Evolutionary conservation across 2,113 vertebrate species (phyloP).

Genomic region (Callaeas wilsoni): DNA sequence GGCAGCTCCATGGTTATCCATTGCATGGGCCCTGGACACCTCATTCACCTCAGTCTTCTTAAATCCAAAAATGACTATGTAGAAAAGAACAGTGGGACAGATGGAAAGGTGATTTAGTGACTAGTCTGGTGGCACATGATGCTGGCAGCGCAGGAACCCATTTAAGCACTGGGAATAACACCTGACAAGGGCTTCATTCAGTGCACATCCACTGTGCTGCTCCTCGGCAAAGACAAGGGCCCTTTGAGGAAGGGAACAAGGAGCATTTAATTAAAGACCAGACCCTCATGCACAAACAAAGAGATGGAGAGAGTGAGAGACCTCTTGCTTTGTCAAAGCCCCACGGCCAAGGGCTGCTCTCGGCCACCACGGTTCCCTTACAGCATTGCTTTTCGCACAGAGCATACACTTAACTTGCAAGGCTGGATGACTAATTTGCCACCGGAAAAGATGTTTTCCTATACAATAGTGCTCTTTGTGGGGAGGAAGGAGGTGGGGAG

Average conservation of each 20-base stretch:
- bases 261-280: not conserved
- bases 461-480: not conserved
- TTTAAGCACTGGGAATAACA: not conserved
- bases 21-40: not conserved
- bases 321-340: not conserved
- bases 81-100: not conserved
- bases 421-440: not conserved
- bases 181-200: not conserved
- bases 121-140: not conserved
- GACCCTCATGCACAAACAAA: not conserved
- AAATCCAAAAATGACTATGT: not conserved
- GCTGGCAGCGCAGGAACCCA: not conserved
- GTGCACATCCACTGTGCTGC: not conserved
- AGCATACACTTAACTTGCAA: not conserved
- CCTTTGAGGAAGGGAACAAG: not conserved
- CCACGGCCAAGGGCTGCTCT: not conserved
- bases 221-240: not conserved
- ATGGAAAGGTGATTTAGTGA: not conserved
- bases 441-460: not conserved
- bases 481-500: not conserved
- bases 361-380: accelerated
- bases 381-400: not conserved
- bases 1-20: not conserved
- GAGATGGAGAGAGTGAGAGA: not conserved
- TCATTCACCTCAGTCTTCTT: not conserved